Base-by-base conservation (phyloP, 1,140 invertebrate genomes). In the Tyrophagus putrescentiae region DNA sequence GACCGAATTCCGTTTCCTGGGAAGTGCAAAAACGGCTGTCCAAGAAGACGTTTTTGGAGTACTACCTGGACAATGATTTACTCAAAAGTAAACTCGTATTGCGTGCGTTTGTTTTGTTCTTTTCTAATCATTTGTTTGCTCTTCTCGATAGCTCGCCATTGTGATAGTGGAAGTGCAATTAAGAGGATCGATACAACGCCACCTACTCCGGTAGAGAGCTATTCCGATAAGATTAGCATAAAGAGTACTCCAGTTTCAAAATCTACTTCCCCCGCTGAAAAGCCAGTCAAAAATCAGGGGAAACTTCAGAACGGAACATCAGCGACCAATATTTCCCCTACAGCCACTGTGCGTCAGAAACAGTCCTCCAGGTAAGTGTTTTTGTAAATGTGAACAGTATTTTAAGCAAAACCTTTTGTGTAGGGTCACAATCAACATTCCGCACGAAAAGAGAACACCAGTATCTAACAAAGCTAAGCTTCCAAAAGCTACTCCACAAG, bases 1-100 rank as follows among this genome's bases (percentile, higher is more conserved):
- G 90, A 57, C 86, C 87, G 3, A 84, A 83, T 42, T 89, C 89
- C 21, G 73, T 95, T 48, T 85, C 91, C 13, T 95, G 91, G 91
- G 90, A 95, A 75, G 82, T 95, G 28, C 76, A 88, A 60, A 95
- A 94, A 73, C 89, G 88, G 60, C 18, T 91, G 89, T 62, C 85
- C 89, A 33, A 74, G 74, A 18, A 79, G 77, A 68, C 60, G 32
- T 41, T 42, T 64, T 59, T 53, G 56, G 58, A 36, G 57, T 56
- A 56, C 65, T 66, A 61, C 63, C 45, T 63, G 25, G 25, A 54
- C 64, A 39, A 13, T 39, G 36, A 42, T 1, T 42, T 42, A 21
- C 25, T n/a, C 18, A 42, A 42, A n/a, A 5, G 3, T 42, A 42
- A n/a, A 21, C 25, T 5, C 48, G 2, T 16, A 52, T 3, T 52